A percentile compares a stretch with the other conserved stretches of the same genome.
phyloP scores from a whole-genome alignment of 2,113 vertebrate species.

The Crotophaga sulcirostris region DNA sequence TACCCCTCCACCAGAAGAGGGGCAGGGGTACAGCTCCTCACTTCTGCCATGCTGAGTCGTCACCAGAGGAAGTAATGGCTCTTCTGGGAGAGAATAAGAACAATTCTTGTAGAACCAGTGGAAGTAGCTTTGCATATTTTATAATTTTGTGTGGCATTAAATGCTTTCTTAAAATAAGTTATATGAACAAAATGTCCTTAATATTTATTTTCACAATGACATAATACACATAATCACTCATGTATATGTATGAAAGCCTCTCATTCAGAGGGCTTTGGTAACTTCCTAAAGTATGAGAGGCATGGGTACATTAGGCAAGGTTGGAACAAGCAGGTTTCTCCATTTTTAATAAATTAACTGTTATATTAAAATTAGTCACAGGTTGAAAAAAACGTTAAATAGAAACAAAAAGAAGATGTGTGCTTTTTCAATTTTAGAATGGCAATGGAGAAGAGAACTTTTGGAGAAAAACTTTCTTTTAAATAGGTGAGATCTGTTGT shows the following conservation, averaged over 20 bases:
- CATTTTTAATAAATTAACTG: conserved; percentile 24
- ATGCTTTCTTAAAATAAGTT: neutral
- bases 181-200: neutral
- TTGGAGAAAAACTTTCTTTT: neutral
- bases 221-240: neutral
- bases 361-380: neutral
- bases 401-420: neutral
- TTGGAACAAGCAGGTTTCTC: conserved; percentile 16
- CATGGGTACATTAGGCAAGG: neutral
- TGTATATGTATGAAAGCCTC: neutral
- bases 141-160: neutral
- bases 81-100: neutral
- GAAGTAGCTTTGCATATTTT: neutral
- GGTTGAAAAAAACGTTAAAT: neutral
- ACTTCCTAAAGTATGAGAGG: neutral
- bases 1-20: neutral
- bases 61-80: neutral
- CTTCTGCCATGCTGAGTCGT: neutral
- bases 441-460: neutral
- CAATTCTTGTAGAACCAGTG: neutral
- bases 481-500: neutral
- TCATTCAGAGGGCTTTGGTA: neutral
- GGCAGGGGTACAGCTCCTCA: neutral
- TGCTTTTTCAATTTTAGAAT: neutral
- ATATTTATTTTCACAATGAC: conserved; percentile 29